Evolutionary conservation across 2,113 vertebrate genomes (phyloP), one percentile per base, ranked within the genome.

Genomic region (Echinops telfairi): DNA sequence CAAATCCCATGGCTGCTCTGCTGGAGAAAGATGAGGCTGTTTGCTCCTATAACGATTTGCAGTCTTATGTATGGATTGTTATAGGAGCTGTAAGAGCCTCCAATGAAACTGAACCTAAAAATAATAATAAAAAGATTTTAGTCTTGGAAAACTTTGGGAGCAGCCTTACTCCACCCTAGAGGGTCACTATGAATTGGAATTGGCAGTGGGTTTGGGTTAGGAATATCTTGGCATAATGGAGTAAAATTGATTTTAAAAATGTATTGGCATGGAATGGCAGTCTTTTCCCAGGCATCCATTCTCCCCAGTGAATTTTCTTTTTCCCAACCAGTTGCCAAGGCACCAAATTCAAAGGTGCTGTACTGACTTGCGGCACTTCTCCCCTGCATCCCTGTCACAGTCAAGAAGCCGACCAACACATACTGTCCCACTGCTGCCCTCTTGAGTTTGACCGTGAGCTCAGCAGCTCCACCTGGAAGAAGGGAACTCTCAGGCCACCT

Each of bases 231-330:
- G 36, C 53, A 58, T 58, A 33, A 64, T 85, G 43, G 33, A 66
- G 16, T 36, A n/a, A 23, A 66, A 78, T 78, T 91, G 62, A 89
- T 73, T 77, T 77, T n/a, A 47, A 79, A 87, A 84, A 84, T 12
- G 20, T 12, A 14, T 27, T 0, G 22, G 0, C 20, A 57, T 2
- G 40, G 86, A 47, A 40, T 73, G 16, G 53, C 22, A 53, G 43
- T 53, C 81, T 78, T 2, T 57, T 53, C 23, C 25, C 25, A 83
- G 27, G 10, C 73, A 27, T 75, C 14, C 14, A 23, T 22, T 25
- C 14, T 53, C 12, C 27, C 64, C 8, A 11, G 25, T 31, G 64
- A 31, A 22, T 19, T 16, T 27, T 29, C 64, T 33, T 76, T n/a
- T n/a, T n/a, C 5, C 9, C 23, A 15, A 0, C 25, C 3, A 6